Percentiles rank a stretch among this genome's conserved stretches.
Evolutionary conservation across 2,113 vertebrate species (phyloP).

Genomic region (Eublepharis macularius): DNA sequence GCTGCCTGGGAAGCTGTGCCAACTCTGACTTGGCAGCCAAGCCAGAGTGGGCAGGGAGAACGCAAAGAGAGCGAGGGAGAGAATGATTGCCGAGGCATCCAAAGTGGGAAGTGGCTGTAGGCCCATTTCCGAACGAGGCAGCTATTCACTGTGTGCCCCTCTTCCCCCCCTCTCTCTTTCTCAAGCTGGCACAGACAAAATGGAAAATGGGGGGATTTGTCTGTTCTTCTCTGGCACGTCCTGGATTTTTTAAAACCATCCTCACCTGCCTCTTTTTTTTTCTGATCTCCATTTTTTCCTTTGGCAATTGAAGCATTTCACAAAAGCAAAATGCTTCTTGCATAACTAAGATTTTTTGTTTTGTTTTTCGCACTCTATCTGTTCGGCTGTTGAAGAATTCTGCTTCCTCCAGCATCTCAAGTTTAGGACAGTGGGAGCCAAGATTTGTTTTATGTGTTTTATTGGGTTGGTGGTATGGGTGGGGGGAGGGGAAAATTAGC

Average conservation of each 20-base stretch:
- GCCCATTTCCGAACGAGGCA: constrained; percentile 48
- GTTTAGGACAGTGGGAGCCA: constrained; percentile 54
- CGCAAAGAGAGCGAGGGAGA: constrained; percentile 46
- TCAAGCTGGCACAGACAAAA: constrained; percentile 67
- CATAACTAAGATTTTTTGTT: background rate
- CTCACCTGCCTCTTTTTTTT: constrained; percentile 7
- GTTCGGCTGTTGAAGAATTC: constrained; percentile 45
- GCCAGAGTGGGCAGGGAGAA: constrained; percentile 60
- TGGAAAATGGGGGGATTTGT: constrained; percentile 63
- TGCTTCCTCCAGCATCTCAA: constrained; percentile 37
- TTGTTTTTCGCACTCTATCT: background rate
- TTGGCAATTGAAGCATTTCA: constrained; percentile 38
- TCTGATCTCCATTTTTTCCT: constrained; percentile 33
- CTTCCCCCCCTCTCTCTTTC: constrained; percentile 40
- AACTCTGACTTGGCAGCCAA: constrained; percentile 67
- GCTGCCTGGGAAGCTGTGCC: constrained; percentile 66
- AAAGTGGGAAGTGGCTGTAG: constrained; percentile 62
- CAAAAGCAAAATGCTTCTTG: constrained; percentile 21
- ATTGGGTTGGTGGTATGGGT: background rate
- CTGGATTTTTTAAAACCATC: constrained; percentile 44
- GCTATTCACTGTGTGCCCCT: constrained; percentile 34
- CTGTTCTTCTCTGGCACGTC: constrained; percentile 62
- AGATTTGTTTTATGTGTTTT: constrained; percentile 42
- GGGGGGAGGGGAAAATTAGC: constrained; percentile 2
- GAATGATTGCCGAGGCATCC: constrained; percentile 55